Conservation (phyloP, 2,797 vertebrate species). For the Coilia nasus region DNA sequence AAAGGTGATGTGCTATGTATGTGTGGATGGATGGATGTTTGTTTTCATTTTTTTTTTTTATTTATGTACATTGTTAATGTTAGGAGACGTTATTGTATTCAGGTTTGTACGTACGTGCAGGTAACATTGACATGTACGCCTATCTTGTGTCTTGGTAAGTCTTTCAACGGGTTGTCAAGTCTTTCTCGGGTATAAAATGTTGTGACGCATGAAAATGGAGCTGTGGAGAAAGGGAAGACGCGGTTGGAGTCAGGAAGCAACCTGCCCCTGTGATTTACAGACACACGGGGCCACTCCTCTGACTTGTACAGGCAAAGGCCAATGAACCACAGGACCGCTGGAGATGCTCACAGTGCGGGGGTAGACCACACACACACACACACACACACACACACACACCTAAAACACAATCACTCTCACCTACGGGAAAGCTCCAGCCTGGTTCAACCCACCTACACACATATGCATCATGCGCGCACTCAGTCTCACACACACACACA, state of each 20-base stretch:
- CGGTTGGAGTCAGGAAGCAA: constrained; percentile 41
- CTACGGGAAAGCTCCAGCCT: background rate
- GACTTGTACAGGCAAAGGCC: constrained; percentile 42
- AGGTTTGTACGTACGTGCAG: too few relatives aligned
- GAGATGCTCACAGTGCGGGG: constrained; percentile 2
- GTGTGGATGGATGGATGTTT: too few relatives aligned
- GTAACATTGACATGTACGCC: too few relatives aligned
- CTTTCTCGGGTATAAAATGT: background rate
- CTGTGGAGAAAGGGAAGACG: constrained; percentile 10
- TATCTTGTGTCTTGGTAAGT: too few relatives aligned
- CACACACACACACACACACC: background rate
- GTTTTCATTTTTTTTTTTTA: too few relatives aligned
- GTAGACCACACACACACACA: constrained; percentile 28
- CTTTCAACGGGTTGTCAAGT: too few relatives aligned
- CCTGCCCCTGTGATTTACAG: constrained; percentile 44
- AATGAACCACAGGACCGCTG: constrained; percentile 31
- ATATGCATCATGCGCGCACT: background rate
- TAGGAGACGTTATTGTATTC: too few relatives aligned
- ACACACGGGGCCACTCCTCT: constrained; percentile 4
- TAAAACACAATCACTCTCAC: background rate
- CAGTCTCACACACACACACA: background rate
- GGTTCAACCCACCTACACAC: background rate
- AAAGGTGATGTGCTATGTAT: too few relatives aligned
- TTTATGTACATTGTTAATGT: too few relatives aligned
- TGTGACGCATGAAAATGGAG: background rate